phyloP scores from a whole-genome alignment of 2,113 vertebrate genomes.

The Centropristis striata region DNA sequence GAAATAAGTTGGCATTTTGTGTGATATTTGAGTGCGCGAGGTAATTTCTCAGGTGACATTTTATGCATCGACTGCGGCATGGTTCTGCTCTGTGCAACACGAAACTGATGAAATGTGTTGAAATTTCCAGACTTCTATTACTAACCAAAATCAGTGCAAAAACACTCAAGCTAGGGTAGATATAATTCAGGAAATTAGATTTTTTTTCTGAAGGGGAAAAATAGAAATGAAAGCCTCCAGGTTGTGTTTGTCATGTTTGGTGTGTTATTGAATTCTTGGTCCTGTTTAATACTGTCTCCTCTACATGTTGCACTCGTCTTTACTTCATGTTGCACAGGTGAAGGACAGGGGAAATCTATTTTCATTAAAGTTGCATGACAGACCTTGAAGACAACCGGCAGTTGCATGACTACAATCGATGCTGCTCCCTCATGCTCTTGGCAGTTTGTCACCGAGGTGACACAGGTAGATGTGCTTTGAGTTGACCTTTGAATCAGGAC shows the following conservation, averaged over 20 bases:
- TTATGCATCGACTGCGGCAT: constrained; percentile 6
- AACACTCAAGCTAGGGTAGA: neutral
- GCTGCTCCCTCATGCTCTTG: constrained; percentile 32
- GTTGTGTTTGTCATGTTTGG: constrained; percentile 34
- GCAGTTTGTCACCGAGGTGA: constrained; percentile 47
- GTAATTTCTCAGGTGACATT: constrained; percentile 41
- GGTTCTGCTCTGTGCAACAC: constrained; percentile 2
- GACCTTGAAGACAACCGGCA: constrained; percentile 48
- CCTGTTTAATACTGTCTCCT: constrained; percentile 37
- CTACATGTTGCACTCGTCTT: constrained; percentile 11
- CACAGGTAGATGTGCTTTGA: constrained; percentile 9
- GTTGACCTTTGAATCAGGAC: constrained; percentile 36
- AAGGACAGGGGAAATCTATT: constrained; percentile 73
- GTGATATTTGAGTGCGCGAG: constrained; percentile 28
- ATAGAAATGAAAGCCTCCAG: neutral
- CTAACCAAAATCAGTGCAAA: neutral
- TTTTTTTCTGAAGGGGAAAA: constrained; percentile 10
- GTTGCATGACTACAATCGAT: constrained; percentile 61
- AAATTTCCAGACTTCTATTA: constrained; percentile 16
- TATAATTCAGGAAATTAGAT: neutral
- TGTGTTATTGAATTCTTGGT: constrained; percentile 19
- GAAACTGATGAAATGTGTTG: constrained; percentile 45
- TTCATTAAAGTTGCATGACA: constrained; percentile 79
- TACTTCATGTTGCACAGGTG: constrained; percentile 47
- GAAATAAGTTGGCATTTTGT: constrained; percentile 27